Conservation (phyloP, 2,113 vertebrate genomes). For the Callorhinus ursinus region DNA sequence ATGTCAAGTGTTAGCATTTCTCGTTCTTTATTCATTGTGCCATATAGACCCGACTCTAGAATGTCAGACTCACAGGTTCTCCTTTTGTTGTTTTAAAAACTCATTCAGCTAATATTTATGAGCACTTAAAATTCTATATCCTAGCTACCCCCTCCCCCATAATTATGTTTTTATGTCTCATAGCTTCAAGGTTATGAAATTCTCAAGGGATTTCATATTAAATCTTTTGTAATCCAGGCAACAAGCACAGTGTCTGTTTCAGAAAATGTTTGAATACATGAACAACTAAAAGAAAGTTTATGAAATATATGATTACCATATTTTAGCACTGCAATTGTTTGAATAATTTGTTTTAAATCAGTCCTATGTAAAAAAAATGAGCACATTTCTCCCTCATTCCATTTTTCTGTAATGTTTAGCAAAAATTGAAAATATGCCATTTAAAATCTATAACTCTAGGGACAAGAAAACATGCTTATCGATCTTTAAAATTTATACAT, state of each 20-base stretch:
- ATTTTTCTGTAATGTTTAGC: conserved; percentile 2
- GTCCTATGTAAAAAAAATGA: neutral
- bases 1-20: neutral
- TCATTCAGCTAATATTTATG: neutral
- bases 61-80: neutral
- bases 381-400: neutral
- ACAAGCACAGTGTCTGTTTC: neutral
- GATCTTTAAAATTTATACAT: neutral
- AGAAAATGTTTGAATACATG: conserved; percentile 37
- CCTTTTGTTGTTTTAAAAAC: neutral
- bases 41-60: neutral
- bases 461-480: neutral
- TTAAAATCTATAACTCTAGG: neutral
- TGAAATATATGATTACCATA: neutral
- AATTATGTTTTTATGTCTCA: neutral
- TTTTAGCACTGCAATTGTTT: neutral
- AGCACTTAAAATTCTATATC: neutral
- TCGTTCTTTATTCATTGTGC: neutral
- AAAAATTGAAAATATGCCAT: neutral
- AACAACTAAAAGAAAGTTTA: neutral
- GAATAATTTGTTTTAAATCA: conserved; percentile 23
- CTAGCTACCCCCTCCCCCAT: neutral
- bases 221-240: neutral
- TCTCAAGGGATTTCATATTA: neutral
- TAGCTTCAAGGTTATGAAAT: conserved; percentile 1